These are phyloP conservation scores for Physocephala rufipes DNA, from an alignment of 2,888 invertebrate species.

Conservation along the genomic window DNA sequence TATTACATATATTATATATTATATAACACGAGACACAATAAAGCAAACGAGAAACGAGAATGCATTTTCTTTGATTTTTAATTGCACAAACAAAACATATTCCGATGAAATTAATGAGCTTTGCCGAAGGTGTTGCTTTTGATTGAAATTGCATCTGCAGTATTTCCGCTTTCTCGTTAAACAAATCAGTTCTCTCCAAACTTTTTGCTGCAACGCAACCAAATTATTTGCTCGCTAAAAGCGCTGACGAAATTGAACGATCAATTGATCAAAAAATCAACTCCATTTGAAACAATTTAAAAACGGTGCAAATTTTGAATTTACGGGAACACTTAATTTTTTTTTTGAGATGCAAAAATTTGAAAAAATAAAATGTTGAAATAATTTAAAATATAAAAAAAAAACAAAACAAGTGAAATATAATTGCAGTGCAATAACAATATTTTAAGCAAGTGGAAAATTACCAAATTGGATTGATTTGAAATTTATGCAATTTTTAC, in stretches of 20 bases:
- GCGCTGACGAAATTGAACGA: background rate
- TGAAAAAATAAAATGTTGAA: background rate
- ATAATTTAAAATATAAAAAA: background rate
- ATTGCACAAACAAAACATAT: background rate
- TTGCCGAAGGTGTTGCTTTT: slow-evolving; percentile 24
- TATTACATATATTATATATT: too few species aligned
- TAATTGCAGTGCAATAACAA: background rate
- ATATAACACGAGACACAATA: slow-evolving; percentile 9
- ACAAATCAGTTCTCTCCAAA: slow-evolving; percentile 43
- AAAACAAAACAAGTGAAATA: background rate
- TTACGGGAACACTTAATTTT: background rate
- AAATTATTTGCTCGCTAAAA: background rate
- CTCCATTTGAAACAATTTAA: background rate
- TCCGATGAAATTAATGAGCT: slow-evolving; percentile 30
- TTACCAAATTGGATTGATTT: too few species aligned
- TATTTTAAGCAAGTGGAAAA: too few species aligned
- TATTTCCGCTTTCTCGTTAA: slow-evolving; percentile 39
- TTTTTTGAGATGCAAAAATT: too few species aligned
- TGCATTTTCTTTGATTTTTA: slow-evolving; percentile 25
- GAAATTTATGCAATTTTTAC: too few species aligned
- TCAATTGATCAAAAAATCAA: background rate
- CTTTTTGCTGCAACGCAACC: slow-evolving; percentile 42
- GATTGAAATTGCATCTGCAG: slow-evolving; percentile 17
- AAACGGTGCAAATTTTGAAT: background rate
- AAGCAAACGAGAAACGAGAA: slow-evolving; percentile 16